Conservation (phyloP, 1,140 invertebrate species). For the Anoplophora glabripennis region DNA sequence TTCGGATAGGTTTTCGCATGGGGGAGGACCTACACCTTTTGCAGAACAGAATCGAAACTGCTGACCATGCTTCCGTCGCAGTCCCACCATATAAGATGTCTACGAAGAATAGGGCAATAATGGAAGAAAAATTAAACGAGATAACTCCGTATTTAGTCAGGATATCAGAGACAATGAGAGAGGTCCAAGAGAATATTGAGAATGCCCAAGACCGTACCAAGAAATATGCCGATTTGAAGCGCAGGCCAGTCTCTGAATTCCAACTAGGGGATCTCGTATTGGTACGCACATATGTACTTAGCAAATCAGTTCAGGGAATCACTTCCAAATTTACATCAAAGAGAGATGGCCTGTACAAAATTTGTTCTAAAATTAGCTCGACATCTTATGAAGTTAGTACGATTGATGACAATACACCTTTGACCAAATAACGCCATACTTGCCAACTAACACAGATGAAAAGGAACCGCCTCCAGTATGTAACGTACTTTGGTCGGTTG, state of each 20-base stretch:
- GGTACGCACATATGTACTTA: slow-evolving; percentile 5
- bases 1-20: too few species aligned
- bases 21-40: neutral
- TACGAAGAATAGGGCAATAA: neutral
- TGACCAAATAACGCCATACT: neutral
- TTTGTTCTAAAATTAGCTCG: neutral
- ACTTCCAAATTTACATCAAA: slow-evolving; percentile 6
- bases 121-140: neutral
- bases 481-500: too few species aligned
- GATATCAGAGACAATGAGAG: neutral
- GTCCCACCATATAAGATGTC: slow-evolving; percentile 1
- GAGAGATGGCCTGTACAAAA: slow-evolving; percentile 7
- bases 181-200: neutral
- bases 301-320: slow-evolving; percentile 3
- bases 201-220: slow-evolving; percentile 8
- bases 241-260: neutral
- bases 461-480: neutral
- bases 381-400: slow-evolving; percentile 8
- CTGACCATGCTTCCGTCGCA: neutral
- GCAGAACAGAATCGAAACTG: neutral
- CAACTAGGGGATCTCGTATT: slow-evolving; percentile 6
- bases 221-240: neutral
- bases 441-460: too few species aligned
- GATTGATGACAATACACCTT: neutral
- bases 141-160: slow-evolving; percentile 16